Evolutionary conservation across 2,797 vertebrate genomes (phyloP), one percentile per base, ranked within the genome.

Genomic region (Typhlichthys eigenmanni): DNA sequence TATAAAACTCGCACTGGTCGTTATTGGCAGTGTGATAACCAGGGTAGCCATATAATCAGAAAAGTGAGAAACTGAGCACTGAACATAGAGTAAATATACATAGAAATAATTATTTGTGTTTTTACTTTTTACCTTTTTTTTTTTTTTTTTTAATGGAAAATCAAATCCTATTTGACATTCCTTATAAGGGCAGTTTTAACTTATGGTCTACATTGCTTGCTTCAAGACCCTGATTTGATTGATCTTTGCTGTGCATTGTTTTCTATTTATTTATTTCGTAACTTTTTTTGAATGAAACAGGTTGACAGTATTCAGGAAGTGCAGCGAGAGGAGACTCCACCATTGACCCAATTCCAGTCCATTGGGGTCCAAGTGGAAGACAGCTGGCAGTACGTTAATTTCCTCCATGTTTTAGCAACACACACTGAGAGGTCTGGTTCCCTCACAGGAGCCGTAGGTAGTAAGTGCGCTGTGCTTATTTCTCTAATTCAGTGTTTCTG

Each of bases 331-430:
- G 97, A 98, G 89, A 95, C 94, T 68, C 95, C 95, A 0, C 93
- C 94, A 66, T 87, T 93, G 90, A 92, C 95, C 95, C 95, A 90
- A 91, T 99, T 98, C 92, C 97, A 98, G 93, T 99, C 97, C 55
- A 96, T 99, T 75, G 97, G 97, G 89, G 95, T 98, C 85, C 97
- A 99, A 93, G 97, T 98, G 93, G 97, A 99, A 93, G 97, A 97
- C 94, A 94, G 96, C 92, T 99, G 97, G 97, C 95, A 96, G 97
- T 99, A 94, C 96, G 95, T 95, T 78, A 82, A 72, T 78, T 90
- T 89, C 84, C 85, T 91, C 82, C 80, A 85, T 64, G 84, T 86
- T 87, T 82, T 83, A 87, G 78, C 71, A 65, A 64, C 74, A 83
- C 81, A 81, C 79, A 82, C 76, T 88, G 74, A 85, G 14, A 62